These are phyloP conservation scores for Malacosoma neustria DNA, from an alignment of 2,888 invertebrate genomes.

Conservation along the genomic window DNA sequence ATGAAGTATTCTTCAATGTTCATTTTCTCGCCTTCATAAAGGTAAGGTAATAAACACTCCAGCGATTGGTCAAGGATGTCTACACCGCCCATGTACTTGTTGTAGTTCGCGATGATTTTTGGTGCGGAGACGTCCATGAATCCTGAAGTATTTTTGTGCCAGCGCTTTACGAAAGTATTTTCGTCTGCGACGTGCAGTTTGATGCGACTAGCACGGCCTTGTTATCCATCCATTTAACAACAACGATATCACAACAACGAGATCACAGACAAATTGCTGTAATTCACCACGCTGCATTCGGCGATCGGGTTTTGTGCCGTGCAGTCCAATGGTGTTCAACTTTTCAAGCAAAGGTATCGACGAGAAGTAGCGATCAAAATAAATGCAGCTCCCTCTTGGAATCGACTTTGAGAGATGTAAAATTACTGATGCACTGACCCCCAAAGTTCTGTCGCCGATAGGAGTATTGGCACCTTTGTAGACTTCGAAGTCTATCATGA, in stretches of 20 bases:
- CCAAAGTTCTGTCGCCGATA: slow-evolving; percentile 10
- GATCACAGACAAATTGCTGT: slow-evolving; percentile 7
- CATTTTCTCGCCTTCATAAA: slow-evolving; percentile 26
- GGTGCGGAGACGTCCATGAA: slow-evolving; percentile 15
- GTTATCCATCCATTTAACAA: slow-evolving; percentile 17
- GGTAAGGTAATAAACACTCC: slow-evolving; percentile 20
- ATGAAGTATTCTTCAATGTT: slow-evolving; percentile 21
- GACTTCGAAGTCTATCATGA: slow-evolving; percentile 16
- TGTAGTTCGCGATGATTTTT: slow-evolving; percentile 13
- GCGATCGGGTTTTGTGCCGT: slow-evolving; percentile 12
- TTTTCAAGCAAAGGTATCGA: slow-evolving; percentile 16
- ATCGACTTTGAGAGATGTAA: slow-evolving; percentile 11
- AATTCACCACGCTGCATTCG: slow-evolving; percentile 13
- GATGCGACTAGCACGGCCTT: slow-evolving; percentile 15
- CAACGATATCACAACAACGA: slow-evolving; percentile 5
- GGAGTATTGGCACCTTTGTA: slow-evolving; percentile 11
- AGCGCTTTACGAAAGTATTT: slow-evolving; percentile 11
- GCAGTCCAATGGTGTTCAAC: too few relatives aligned
- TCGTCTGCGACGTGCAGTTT: too few relatives aligned
- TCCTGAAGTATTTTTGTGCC: slow-evolving; percentile 10
- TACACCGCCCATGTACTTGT: slow-evolving; percentile 13
- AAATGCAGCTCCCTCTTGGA: slow-evolving; percentile 18
- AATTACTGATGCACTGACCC: slow-evolving; percentile 16
- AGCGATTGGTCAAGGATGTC: slow-evolving; percentile 18
- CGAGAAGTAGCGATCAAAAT: slow-evolving; percentile 17